These are phyloP conservation scores for Nyctibius bracteatus DNA, from an alignment of 2,113 vertebrate species.

Conservation along the genomic window DNA sequence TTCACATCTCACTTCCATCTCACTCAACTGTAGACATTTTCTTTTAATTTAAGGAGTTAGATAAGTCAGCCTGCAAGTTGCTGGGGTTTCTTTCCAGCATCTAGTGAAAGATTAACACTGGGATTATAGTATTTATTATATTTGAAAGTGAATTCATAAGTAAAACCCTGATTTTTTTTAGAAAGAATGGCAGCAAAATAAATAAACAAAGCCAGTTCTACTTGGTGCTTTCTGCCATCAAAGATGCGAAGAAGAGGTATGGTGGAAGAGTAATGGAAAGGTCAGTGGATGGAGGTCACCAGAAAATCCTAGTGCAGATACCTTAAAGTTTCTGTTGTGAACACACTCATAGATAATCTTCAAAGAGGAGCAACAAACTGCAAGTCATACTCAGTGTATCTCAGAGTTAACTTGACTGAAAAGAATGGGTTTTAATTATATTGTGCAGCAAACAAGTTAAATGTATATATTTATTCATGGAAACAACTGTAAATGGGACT, in stretches of 20 bases:
- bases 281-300: background rate
- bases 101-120: background rate
- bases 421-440: background rate
- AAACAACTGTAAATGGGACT: background rate
- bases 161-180: background rate
- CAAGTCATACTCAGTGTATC: background rate
- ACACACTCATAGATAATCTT: background rate
- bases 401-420: background rate
- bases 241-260: background rate
- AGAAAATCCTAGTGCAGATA: background rate
- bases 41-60: background rate
- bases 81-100: background rate
- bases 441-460: background rate
- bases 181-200: background rate
- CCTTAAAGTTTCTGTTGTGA: background rate
- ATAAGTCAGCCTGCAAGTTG: background rate
- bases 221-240: background rate
- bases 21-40: background rate
- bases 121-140: background rate
- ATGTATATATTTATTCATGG: background rate
- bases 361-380: background rate
- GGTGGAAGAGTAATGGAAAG: background rate
- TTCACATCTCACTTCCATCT: background rate
- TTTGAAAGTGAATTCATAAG: background rate
- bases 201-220: background rate